Base-by-base conservation (phyloP, 2,888 invertebrate genomes). In the Platerodrilus igneus region DNA sequence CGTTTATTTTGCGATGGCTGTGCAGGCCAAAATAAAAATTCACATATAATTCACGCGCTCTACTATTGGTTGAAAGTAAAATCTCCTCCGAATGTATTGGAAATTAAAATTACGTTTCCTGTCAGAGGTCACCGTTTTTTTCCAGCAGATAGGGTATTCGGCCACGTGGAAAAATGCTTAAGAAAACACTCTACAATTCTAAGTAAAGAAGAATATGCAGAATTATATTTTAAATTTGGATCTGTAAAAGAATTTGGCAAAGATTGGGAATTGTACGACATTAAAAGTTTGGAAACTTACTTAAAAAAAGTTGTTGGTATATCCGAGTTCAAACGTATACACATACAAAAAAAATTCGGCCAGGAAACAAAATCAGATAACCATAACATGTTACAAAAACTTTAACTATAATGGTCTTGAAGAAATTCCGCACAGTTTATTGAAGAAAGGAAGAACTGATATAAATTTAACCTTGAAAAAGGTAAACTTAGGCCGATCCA, bases 111-210 rank as follows among this genome's bases (percentile, higher is more conserved):
- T 14, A 25, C 30, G 19, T 43, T 23, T 35, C 38, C 39, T n/a
- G 36, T 35, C 9, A 10, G 39, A 22, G 39, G 39, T 2, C 44
- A 39, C 19, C 26, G 14, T 11, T 36, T 29, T 22, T n/a, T 44
- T 10, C 28, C 44, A 14, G 39, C 32, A 4, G 43, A 43, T 26
- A 7, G 43, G 10, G 27, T 31, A 15, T 43, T 43, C 20, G 35
- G 35, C n/a, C 16, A 35, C 9, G 22, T 18, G 3, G 35, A 43
- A 21, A 39, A 39, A 22, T 17, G 16, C 7, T 27, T 44, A 14
- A 39, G 21, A 20, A 23, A 2, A 9, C 23, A 23, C 9, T 13
- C 35, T 10, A 21, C 19, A 21, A 36, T 39, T 5, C 18, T 27
- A 19, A 25, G 16, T 9, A 15, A 10, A 9, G 19, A 43, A 23